Conservation (phyloP, 2,113 vertebrate genomes). For the Chloroceryle aenea region DNA sequence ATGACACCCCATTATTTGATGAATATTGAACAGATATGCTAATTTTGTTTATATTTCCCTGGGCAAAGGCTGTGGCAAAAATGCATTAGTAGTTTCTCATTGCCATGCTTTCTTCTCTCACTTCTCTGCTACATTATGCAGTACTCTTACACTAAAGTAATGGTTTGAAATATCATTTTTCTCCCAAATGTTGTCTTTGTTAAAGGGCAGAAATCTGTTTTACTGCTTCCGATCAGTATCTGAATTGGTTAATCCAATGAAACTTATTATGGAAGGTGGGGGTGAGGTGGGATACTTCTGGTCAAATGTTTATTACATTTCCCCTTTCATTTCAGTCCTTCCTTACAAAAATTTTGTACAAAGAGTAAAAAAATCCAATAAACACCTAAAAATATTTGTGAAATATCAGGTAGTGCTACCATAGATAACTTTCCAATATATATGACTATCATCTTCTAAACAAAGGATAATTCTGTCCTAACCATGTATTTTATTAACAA, state of each 20-base stretch:
- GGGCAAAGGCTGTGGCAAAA: not conserved
- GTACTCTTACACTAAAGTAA: not conserved
- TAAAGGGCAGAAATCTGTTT: constrained; percentile 21
- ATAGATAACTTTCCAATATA: not conserved
- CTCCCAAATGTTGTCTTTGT: not conserved
- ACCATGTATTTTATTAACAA: not conserved
- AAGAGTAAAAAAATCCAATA: not conserved
- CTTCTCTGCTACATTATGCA: not conserved
- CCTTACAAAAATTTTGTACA: not conserved
- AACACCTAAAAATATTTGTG: not conserved
- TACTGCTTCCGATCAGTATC: not conserved
- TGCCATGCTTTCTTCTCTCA: not conserved
- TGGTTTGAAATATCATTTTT: not conserved
- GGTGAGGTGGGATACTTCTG: not conserved
- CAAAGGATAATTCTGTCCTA: not conserved
- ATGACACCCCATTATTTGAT: not conserved
- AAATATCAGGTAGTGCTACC: not conserved
- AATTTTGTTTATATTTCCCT: constrained; percentile 23
- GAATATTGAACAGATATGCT: not conserved
- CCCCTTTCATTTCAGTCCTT: not conserved
- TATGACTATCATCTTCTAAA: not conserved
- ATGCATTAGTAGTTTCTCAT: not conserved
- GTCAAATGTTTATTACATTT: not conserved
- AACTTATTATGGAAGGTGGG: not conserved
- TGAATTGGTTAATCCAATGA: not conserved